Evolutionary conservation across 2,797 vertebrate genomes (phyloP).

Genomic region (Pseudomugil tenellus): DNA sequence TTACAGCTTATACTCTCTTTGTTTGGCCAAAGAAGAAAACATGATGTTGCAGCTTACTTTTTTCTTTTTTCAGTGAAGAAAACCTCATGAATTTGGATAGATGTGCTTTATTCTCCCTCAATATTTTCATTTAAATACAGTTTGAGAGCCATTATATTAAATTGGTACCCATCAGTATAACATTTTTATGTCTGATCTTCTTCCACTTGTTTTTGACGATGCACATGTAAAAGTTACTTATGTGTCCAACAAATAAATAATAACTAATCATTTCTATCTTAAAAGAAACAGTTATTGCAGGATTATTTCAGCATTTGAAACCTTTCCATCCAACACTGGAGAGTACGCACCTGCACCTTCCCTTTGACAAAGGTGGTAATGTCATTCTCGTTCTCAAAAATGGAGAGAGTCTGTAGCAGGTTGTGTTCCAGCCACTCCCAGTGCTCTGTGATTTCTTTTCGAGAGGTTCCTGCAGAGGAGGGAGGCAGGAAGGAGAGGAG

Average conservation of each 20-base stretch:
- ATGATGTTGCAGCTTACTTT: not conserved
- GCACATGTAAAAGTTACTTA: not conserved
- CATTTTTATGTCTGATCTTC: too few species aligned
- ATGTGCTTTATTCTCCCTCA: not conserved
- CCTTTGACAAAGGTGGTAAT: slow-evolving; percentile 98
- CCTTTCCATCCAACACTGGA: not conserved
- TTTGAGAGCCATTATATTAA: not conserved
- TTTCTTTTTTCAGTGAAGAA: not conserved
- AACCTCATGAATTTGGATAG: not conserved
- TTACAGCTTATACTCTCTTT: not conserved
- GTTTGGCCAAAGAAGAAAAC: not conserved
- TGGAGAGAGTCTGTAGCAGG: slow-evolving; percentile 95
- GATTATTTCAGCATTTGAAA: not conserved
- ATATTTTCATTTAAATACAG: not conserved
- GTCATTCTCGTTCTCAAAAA: slow-evolving; percentile 98
- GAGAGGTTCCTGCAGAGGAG: slow-evolving; percentile 86
- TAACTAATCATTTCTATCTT: not conserved
- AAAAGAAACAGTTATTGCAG: not conserved
- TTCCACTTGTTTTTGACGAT: not conserved
- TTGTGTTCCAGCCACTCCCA: slow-evolving; percentile 99
- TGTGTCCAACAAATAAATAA: not conserved
- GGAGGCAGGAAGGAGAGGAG: not conserved
- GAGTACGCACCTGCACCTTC: slow-evolving; percentile 91
- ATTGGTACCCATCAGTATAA: not conserved
- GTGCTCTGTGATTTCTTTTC: slow-evolving; percentile 96